Base-by-base conservation (phyloP, 2,888 invertebrate genomes). In the Trichopoda pennipes region DNA sequence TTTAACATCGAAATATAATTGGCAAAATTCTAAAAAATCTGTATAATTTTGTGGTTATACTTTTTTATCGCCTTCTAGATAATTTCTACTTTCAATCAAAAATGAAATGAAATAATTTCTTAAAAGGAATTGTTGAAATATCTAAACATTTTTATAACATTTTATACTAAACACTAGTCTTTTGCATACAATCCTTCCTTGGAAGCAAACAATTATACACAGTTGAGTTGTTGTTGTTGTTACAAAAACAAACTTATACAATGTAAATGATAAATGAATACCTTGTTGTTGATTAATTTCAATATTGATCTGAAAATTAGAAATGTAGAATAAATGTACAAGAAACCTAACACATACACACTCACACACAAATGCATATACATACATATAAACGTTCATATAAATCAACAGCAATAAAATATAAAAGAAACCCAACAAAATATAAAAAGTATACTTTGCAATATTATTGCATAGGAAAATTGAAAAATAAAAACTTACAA, bases 221-320 rank as follows among this genome's bases (percentile, higher is more conserved):
- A 49, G n/a, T 68, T n/a, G n/a, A n/a, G n/a, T n/a, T n/a, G n/a
- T n/a, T n/a, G n/a, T n/a, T 82, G 70, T 78, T 66, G 75, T 75
- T 3, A 12, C 1, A 53, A 70, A 70, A 79, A 61, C 70, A 78
- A 74, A 70, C 32, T 66, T 78, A 60, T 75, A 61, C 69, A 66
- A 73, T 68, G 60, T 61, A 76, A 70, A 76, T 55, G 61, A 64
- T 68, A 77, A 70, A 70, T 64, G 74, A 78, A 82, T 78, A 79
- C 74, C 68, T 72, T 72, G 72, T 76, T 82, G 79, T 79, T 79
- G 68, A 82, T 82, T 79, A 82, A 76, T 82, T 82, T 82, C 82
- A 79, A 76, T 82, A 82, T 79, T 82, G 79, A 82, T 82, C 79
- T 79, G 82, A 72, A 82, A 82, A 79, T 76, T 79, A 75, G 73